Conservation (phyloP, 1,140 invertebrate species). For the Hylaeus volcanicus region DNA sequence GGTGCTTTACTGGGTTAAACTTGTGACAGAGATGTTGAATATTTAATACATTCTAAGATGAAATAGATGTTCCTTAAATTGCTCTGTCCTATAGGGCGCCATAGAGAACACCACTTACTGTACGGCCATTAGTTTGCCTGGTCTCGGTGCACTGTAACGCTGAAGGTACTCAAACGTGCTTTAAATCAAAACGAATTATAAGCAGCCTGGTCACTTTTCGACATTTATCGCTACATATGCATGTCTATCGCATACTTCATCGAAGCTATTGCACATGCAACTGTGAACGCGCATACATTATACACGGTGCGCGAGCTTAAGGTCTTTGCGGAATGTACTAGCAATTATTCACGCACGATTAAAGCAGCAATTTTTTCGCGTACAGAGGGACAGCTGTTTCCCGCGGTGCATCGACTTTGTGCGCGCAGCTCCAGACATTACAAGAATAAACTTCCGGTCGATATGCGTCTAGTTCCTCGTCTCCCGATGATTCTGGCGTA, state of each 20-base stretch:
- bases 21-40: no score
- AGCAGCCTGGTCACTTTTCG: not conserved
- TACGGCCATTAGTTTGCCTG: no score
- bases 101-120: no score
- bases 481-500: not conserved
- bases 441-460: conserved; percentile 52
- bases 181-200: no score
- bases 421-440: conserved; percentile 8
- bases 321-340: conserved; percentile 42
- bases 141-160: no score
- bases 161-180: no score
- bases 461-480: conserved; percentile 30
- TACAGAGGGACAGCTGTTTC: conserved; percentile 40
- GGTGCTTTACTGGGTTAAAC: no score
- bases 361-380: conserved; percentile 39
- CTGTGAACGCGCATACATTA: not conserved
- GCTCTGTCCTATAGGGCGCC: no score
- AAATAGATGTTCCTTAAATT: no score
- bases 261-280: not conserved
- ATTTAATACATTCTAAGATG: no score
- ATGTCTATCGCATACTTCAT: not conserved
- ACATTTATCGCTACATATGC: not conserved
- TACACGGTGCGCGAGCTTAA: conserved; percentile 6
- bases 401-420: not conserved
- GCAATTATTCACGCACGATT: conserved; percentile 56